Conservation (phyloP, 2,113 vertebrate genomes). For the Varanus komodoensis region DNA sequence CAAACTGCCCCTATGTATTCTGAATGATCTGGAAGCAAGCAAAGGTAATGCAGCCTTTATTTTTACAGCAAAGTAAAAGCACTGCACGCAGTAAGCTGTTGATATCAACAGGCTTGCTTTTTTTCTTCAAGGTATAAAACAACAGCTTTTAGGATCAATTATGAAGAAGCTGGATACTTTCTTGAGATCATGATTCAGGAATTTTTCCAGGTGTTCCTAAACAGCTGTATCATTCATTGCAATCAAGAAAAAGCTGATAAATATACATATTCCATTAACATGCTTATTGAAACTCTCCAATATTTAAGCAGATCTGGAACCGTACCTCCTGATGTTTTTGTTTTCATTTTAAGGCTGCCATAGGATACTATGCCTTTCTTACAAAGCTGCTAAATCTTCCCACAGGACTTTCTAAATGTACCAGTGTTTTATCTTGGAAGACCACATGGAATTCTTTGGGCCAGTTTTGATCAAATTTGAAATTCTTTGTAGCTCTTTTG, state of each 20-base stretch:
- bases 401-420: not conserved
- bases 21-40: not conserved
- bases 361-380: not conserved
- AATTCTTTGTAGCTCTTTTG: not conserved
- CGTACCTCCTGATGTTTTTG: not conserved
- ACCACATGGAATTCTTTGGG: not conserved
- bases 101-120: not conserved
- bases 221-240: not conserved
- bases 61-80: not conserved
- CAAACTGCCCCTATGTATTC: not conserved
- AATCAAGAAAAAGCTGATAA: not conserved
- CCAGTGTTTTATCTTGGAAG: no score
- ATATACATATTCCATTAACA: not conserved
- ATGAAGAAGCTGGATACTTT: not conserved
- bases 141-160: not conserved
- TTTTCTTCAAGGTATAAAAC: not conserved
- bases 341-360: not conserved
- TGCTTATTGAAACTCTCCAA: not conserved
- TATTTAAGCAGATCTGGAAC: not conserved
- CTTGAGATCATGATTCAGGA: not conserved
- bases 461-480: not conserved
- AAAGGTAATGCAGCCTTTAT: not conserved
- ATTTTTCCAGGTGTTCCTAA: not conserved
- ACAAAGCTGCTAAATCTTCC: not conserved
- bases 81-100: not conserved